phyloP scores from a whole-genome alignment of 2,888 invertebrate species.

The Nipponacmea schrenckii region DNA sequence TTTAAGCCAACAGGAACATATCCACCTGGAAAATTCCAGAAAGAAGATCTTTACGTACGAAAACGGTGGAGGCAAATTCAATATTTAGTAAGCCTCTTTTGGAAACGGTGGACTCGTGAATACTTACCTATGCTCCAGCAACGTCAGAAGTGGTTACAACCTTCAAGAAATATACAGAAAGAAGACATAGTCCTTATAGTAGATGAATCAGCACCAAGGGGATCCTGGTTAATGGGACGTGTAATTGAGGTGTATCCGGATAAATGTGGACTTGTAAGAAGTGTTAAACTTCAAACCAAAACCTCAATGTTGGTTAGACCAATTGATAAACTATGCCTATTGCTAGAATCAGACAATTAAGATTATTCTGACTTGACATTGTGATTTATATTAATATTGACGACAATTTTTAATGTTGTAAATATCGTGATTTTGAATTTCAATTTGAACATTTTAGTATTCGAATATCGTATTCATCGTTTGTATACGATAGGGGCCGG shows the following conservation, averaged over 20 bases:
- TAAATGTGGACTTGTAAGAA: slow-evolving; percentile 11
- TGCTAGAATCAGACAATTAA: slow-evolving; percentile 6
- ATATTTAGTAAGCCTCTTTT: slow-evolving; percentile 31
- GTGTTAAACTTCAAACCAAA: slow-evolving; percentile 9
- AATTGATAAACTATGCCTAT: slow-evolving; percentile 15
- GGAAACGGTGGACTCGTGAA: slow-evolving; percentile 25
- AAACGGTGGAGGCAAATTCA: slow-evolving; percentile 34
- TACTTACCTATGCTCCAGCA: slow-evolving; percentile 24
- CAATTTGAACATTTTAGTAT: too few relatives aligned
- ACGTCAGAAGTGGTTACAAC: slow-evolving; percentile 23
- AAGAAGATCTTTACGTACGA: slow-evolving; percentile 25
- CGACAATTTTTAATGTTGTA: too few relatives aligned
- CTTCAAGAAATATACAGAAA: not conserved
- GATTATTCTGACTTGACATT: not conserved
- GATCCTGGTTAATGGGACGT: slow-evolving; percentile 10
- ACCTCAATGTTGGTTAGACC: slow-evolving; percentile 5
- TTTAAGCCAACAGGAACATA: not conserved
- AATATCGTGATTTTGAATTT: too few relatives aligned
- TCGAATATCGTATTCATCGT: too few relatives aligned
- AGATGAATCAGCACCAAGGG: slow-evolving; percentile 10
- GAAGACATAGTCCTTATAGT: slow-evolving; percentile 7
- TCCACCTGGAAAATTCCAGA: slow-evolving; percentile 29
- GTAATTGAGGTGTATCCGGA: slow-evolving; percentile 5
- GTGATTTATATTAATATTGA: too few relatives aligned
- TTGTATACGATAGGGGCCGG: too few relatives aligned